phyloP scores from a whole-genome alignment of 2,797 vertebrate genomes.

The Apodemus agrarius region DNA sequence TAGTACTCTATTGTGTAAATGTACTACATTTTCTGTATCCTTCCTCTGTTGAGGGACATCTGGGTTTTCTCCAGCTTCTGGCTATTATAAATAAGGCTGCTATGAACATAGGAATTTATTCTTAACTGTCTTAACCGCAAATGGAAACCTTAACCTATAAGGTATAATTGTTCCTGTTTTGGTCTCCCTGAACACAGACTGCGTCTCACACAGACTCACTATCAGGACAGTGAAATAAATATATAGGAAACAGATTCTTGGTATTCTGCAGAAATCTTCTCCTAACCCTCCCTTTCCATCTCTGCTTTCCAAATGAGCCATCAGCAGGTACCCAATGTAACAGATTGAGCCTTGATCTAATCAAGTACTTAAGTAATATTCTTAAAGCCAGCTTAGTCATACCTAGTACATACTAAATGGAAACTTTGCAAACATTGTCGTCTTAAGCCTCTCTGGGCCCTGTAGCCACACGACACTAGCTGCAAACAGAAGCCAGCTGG shows the following conservation, averaged over 20 bases:
- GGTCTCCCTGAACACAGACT: background rate
- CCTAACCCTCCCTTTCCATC: background rate
- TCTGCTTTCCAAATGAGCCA: background rate
- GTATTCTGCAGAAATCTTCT: background rate
- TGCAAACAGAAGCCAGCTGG: background rate
- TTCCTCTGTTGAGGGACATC: too few species aligned
- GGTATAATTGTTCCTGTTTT: background rate
- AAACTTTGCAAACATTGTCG: background rate
- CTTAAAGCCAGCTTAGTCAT: background rate
- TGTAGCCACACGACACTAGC: background rate
- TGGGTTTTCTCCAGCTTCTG: too few species aligned
- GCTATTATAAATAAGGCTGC: too few species aligned
- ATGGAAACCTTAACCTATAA: background rate
- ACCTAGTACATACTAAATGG: constrained; percentile 31
- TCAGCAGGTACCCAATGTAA: background rate
- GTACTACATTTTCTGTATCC: too few species aligned
- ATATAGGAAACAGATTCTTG: background rate
- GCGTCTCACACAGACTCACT: background rate
- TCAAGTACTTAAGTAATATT: constrained; percentile 20
- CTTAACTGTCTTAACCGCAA: background rate
- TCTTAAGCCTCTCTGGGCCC: background rate
- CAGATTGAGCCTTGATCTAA: background rate
- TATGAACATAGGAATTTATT: background rate
- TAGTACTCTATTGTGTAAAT: too few species aligned
- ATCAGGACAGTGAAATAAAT: background rate